Evolutionary conservation across 2,113 vertebrate genomes (phyloP), one percentile per base, ranked within the genome.

Genomic region (Gnathonemus echidnorhynchus): DNA sequence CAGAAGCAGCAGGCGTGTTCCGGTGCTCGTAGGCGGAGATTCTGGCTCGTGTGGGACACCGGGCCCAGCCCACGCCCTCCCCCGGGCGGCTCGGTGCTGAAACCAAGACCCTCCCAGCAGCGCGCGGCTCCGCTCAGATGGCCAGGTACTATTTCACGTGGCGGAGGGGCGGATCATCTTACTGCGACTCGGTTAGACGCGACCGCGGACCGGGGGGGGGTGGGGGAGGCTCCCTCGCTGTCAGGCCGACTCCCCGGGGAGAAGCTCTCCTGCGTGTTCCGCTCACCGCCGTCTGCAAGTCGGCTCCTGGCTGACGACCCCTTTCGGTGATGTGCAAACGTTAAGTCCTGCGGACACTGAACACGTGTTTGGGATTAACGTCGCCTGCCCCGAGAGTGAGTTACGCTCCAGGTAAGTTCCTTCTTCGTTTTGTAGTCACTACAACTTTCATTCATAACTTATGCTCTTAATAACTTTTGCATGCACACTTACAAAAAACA

Each of bases 1-100:
- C 84, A 86, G 48, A 86, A 86, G 45, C 84, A 86, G 84, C 45
- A 49, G 84, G 84, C 46, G 48, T 49, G 74, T 80, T 80, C 74
- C 74, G 35, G 35, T 6, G n/a, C 35, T 80, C 5, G 74, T 80
- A n/a, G 74, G 74, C 74, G 74, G 74, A 80, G 84, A 50, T 27
- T 46, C 84, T 27, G 84, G 45, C 45, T 86, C 24, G 24, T 10
- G 46, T 49, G 48, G 24, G 84, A 50, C 45, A 49, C 24, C 45
- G 13, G 24, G 84, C n/a, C 45, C 84, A 50, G 50, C 31, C 48
- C n/a, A 87, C 27, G 17, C 11, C 86, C 48, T 31, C 15, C 86
- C 50, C 50, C 4, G 5, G n/a, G 27, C 5, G 48, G 50, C 35
- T 42, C 74, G 35, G 11, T n/a, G 5, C 74, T 87, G 86, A 87